These are phyloP conservation scores for Myanophis thanlyinensis DNA, from an alignment of 2,113 vertebrate genomes.

Conservation along the genomic window DNA sequence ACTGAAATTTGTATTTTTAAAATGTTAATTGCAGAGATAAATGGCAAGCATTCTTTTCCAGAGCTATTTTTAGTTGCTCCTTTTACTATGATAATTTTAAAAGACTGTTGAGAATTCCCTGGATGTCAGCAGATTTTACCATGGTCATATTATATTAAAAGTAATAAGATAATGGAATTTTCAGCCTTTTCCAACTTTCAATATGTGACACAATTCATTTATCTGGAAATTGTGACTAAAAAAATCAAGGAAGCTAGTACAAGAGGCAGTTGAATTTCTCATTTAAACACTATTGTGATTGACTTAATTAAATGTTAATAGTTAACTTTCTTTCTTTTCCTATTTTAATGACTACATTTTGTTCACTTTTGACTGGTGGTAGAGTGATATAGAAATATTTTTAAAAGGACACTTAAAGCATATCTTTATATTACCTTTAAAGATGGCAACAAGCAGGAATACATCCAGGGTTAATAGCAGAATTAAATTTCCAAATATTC, in stretches of 20 bases:
- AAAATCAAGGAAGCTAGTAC: background rate
- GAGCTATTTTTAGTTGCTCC: rapidly evolving
- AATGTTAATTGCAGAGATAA: background rate
- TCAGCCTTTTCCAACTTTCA: background rate
- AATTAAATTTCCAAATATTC: slow-evolving; percentile 10
- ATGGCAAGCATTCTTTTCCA: background rate
- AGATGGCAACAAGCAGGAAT: background rate
- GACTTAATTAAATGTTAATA: background rate
- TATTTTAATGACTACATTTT: background rate
- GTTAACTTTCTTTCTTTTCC: background rate
- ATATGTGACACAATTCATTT: background rate
- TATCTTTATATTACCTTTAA: background rate
- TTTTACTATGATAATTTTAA: background rate
- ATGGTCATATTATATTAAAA: background rate
- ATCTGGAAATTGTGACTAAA: background rate
- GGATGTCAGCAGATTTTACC: background rate
- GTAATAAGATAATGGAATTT: background rate
- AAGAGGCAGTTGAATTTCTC: background rate
- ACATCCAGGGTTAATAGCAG: background rate
- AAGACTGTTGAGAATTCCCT: background rate
- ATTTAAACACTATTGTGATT: background rate
- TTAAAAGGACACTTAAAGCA: background rate
- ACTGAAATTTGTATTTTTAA: background rate
- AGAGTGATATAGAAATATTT: background rate
- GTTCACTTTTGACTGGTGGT: background rate